A percentile compares a stretch with the other conserved stretches of the same genome.
These are phyloP conservation scores for Conger conger DNA, from an alignment of 2,113 vertebrate genomes.

Conservation along the genomic window DNA sequence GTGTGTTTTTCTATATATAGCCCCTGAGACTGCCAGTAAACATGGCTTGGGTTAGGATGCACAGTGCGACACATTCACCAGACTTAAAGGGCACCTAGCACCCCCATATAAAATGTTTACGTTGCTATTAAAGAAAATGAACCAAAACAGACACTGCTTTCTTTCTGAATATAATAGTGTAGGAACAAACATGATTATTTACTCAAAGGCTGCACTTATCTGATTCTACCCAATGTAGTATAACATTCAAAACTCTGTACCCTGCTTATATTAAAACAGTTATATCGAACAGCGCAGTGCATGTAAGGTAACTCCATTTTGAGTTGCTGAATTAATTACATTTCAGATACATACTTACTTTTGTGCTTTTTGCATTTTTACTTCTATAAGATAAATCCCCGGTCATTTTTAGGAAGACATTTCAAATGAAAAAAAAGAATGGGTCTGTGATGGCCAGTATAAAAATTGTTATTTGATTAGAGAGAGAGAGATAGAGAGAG, in stretches of 20 bases:
- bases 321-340: background rate
- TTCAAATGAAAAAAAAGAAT: slow-evolving; percentile 2
- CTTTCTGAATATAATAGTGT: background rate
- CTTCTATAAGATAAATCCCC: background rate
- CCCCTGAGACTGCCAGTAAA: slow-evolving; percentile 8
- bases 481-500: slow-evolving; percentile 1
- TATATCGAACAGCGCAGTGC: background rate
- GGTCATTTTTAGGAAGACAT: background rate
- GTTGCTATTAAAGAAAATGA: background rate
- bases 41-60: background rate
- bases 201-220: background rate
- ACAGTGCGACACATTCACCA: background rate
- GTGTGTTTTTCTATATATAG: slow-evolving; percentile 15
- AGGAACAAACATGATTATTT: background rate
- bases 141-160: background rate
- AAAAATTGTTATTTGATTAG: slow-evolving; percentile 33
- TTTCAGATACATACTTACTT: background rate
- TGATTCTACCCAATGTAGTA: background rate
- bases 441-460: background rate
- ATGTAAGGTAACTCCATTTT: background rate
- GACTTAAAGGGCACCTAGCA: background rate
- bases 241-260: background rate
- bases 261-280: background rate
- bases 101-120: background rate
- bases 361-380: background rate